Conservation (phyloP, 2,888 invertebrate species). For the Liposcelis brunnea region DNA sequence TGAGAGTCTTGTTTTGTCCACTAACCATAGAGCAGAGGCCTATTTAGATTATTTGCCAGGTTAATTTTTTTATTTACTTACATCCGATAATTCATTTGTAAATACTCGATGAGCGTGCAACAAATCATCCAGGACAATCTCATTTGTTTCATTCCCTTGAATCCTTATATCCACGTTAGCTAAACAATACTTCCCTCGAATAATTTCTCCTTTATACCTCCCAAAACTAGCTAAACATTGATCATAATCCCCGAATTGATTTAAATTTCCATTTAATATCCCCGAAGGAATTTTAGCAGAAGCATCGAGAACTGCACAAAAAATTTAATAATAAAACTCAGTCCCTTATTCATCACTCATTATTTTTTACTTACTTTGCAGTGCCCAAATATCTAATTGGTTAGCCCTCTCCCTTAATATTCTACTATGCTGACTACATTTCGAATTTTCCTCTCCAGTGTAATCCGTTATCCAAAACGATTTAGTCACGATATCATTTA, state of each 20-base stretch:
- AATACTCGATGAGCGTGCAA: conserved; percentile 10
- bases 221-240: conserved; percentile 32
- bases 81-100: conserved; percentile 11
- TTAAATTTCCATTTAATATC: conserved; percentile 44
- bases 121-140: background rate
- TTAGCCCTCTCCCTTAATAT: conserved; percentile 28
- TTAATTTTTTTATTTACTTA: too few relatives aligned
- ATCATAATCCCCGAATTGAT: conserved; percentile 52
- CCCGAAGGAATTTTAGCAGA: conserved; percentile 49
- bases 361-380: conserved; percentile 34
- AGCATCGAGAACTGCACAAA: conserved; percentile 43
- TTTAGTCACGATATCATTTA: too few relatives aligned
- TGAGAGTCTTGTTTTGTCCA: too few relatives aligned
- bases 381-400: conserved; percentile 32
- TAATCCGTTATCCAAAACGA: too few relatives aligned
- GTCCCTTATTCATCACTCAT: too few relatives aligned
- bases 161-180: conserved; percentile 13
- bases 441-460: too few relatives aligned
- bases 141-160: background rate
- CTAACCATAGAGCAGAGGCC: too few relatives aligned
- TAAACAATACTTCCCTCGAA: conserved; percentile 17
- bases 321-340: conserved; percentile 16
- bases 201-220: background rate
- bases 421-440: conserved; percentile 31
- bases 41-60: too few relatives aligned